phyloP scores from a whole-genome alignment of 2,113 vertebrate genomes.

The Callaeas wilsoni region DNA sequence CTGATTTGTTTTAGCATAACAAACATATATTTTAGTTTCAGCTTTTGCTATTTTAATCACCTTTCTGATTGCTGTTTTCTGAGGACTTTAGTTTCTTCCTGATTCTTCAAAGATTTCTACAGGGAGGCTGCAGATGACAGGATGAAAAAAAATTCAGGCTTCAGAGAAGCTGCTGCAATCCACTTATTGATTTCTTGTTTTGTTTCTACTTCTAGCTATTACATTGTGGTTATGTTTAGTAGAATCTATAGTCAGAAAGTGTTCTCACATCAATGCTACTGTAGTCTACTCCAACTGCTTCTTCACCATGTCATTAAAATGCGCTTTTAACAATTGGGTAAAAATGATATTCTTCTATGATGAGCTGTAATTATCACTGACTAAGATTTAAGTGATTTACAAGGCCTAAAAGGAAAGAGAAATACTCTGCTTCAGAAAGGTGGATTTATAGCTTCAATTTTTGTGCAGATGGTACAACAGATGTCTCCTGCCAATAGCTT shows the following conservation, averaged over 20 bases:
- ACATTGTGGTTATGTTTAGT: not conserved
- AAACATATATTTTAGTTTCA: not conserved
- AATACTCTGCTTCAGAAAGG: not conserved
- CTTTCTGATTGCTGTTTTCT: not conserved
- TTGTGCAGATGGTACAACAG: conserved; percentile 52
- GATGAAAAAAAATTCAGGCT: not conserved
- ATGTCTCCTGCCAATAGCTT: conserved; percentile 48
- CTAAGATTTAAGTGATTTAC: not conserved
- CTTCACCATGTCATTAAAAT: not conserved
- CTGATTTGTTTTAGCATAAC: not conserved
- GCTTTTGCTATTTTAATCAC: not conserved
- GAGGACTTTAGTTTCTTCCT: not conserved
- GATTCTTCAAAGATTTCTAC: not conserved
- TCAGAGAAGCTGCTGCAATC: not conserved
- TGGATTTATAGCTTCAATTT: conserved; percentile 4
- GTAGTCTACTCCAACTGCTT: not conserved
- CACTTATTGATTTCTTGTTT: not conserved
- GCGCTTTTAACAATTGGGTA: not conserved
- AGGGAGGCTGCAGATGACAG: not conserved
- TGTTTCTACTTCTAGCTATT: not conserved
- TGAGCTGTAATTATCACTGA: not conserved
- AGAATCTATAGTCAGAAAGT: not conserved
- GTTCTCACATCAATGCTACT: not conserved
- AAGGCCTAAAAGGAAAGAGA: not conserved
- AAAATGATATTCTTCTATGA: not conserved